Conservation (phyloP, 1,140 invertebrate genomes). For the Drosophila suzukii region DNA sequence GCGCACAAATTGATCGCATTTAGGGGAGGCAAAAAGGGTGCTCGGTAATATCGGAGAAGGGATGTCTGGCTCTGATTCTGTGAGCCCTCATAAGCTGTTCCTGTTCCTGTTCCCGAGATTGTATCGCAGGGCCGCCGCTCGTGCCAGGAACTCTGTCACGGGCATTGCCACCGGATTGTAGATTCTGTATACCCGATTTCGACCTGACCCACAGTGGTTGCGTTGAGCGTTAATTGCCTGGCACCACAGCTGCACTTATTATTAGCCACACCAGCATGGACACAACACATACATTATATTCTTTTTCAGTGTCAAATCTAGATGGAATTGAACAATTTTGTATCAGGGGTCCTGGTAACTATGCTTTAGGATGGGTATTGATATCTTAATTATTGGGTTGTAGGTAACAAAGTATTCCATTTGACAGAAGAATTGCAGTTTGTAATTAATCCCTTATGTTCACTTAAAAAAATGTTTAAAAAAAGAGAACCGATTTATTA, state of each 20-base stretch:
- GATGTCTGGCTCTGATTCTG: conserved; percentile 38
- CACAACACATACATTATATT: conserved; percentile 13
- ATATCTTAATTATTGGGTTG: not conserved
- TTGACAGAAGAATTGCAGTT: not conserved
- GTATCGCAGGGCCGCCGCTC: conserved; percentile 61
- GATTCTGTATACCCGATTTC: conserved; percentile 6
- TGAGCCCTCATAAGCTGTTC: conserved; percentile 49
- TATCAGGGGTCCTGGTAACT: not conserved
- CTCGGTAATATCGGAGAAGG: conserved; percentile 5
- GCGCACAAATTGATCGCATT: conserved; percentile 59
- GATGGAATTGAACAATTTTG: conserved; percentile 2
- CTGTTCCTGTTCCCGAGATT: conserved; percentile 36
- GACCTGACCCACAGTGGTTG: conserved; percentile 22
- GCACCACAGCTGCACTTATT: conserved; percentile 52
- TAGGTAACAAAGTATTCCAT: not conserved
- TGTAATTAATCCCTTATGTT: not conserved
- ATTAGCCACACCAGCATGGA: conserved; percentile 64
- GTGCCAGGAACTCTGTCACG: conserved; percentile 68
- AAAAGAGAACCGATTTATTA: too few species aligned
- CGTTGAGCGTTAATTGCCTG: conserved; percentile 42
- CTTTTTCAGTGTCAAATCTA: not conserved
- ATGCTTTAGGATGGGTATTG: not conserved
- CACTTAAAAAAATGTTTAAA: not conserved
- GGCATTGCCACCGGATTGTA: conserved; percentile 43
- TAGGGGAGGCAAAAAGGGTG: conserved; percentile 48